Evolutionary conservation across 2,113 vertebrate species (phyloP).

Genomic region (Oceanites oceanicus): DNA sequence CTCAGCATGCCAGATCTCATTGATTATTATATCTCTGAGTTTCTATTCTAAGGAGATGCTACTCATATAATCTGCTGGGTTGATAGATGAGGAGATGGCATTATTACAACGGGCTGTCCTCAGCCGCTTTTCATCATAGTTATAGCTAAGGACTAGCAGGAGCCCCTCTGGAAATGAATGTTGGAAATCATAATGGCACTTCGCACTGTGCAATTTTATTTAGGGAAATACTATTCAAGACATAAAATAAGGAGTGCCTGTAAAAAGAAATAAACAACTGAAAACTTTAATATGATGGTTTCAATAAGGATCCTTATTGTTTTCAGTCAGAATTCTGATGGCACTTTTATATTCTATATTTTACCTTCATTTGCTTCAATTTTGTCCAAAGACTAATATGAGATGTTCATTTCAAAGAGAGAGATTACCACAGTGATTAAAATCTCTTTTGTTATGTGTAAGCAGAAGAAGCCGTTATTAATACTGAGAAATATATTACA

Average conservation of each 20-base stretch:
- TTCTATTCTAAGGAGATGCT: conserved; percentile 53
- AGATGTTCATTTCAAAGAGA: conserved; percentile 41
- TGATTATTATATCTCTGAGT: conserved; percentile 22
- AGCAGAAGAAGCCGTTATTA: conserved; percentile 56
- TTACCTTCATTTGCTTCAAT: conserved; percentile 34
- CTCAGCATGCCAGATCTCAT: neutral
- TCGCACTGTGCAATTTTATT: conserved; percentile 60
- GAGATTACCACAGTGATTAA: conserved; percentile 51
- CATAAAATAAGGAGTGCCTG: conserved; percentile 56
- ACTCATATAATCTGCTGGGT: conserved; percentile 34
- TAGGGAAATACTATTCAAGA: conserved; percentile 66
- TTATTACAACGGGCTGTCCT: conserved; percentile 58
- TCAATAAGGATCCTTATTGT: neutral
- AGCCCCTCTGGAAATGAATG: conserved; percentile 73
- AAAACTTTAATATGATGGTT: conserved; percentile 25
- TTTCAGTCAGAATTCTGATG: neutral
- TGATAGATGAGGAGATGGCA: conserved; percentile 70
- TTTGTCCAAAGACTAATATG: conserved; percentile 59
- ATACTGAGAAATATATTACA: neutral
- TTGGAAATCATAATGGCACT: conserved; percentile 75
- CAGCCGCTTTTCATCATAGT: conserved; percentile 72
- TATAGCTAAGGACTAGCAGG: conserved; percentile 65
- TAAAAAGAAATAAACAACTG: conserved; percentile 49
- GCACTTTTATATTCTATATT: conserved; percentile 40
- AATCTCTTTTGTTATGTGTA: conserved; percentile 54